phyloP scores from a whole-genome alignment of 2,113 vertebrate species.

The Gobiocypris rarus region DNA sequence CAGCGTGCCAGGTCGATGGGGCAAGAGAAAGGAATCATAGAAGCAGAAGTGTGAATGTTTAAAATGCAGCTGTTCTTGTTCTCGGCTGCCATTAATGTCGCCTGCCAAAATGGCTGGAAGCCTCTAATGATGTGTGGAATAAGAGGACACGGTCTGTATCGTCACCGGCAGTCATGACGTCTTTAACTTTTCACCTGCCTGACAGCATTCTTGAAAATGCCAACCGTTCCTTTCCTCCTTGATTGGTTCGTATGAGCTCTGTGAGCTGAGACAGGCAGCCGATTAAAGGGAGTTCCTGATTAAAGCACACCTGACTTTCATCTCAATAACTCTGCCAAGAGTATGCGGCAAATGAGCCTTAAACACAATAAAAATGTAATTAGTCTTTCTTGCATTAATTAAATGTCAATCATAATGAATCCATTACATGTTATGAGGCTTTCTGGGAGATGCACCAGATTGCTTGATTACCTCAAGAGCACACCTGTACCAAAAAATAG shows the following conservation, averaged over 20 bases:
- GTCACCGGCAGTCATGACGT: conserved; percentile 39
- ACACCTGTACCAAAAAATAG: conserved; percentile 26
- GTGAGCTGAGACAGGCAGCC: conserved; percentile 3
- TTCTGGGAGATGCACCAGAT: background rate
- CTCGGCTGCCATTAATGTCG: conserved; percentile 44
- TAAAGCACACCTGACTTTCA: conserved; percentile 29
- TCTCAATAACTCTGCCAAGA: conserved; percentile 8
- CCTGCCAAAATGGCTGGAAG: conserved; percentile 30
- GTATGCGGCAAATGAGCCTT: background rate
- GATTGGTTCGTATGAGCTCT: background rate
- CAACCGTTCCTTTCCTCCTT: conserved; percentile 13
- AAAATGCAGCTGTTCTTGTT: conserved; percentile 33
- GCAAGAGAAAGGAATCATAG: conserved; percentile 25
- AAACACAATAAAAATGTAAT: conserved; percentile 29
- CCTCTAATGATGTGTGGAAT: conserved; percentile 52
- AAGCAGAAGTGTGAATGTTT: conserved; percentile 32
- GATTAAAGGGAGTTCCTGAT: conserved; percentile 31
- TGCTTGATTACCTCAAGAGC: conserved; percentile 4
- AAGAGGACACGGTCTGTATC: conserved; percentile 36
- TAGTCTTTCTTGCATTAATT: conserved; percentile 32
- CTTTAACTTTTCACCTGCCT: conserved; percentile 52
- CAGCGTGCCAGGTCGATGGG: conserved; percentile 30
- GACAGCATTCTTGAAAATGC: conserved; percentile 42
- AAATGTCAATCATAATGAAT: conserved; percentile 38
- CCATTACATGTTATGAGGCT: conserved; percentile 24